Evolutionary conservation across 2,888 invertebrate species (phyloP), one percentile per base, ranked within the genome.

Genomic region (Polyploca ridens): DNA sequence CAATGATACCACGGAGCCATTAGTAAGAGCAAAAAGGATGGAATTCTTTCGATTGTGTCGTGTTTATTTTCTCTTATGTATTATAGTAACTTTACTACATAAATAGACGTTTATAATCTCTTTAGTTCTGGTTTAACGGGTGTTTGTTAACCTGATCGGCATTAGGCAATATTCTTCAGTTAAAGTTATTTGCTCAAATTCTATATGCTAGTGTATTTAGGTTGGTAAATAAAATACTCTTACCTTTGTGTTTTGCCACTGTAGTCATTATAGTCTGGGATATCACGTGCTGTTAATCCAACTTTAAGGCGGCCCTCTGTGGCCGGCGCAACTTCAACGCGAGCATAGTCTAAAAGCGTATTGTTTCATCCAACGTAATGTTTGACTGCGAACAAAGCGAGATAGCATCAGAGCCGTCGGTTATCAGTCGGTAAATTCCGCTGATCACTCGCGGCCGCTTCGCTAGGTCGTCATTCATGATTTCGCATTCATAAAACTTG

Each of bases 1-100:
- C 87, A 86, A 81, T 88, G 89, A 90, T 90, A 91, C 84, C 84
- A 81, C 76, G 78, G 83, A 82, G 78, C 84, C 86, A 90, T 91
- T 90, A 90, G 86, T 81, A 82, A 78, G 79, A 86, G 84, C 86
- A 88, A 88, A 89, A 88, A 89, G 85, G 82, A 85, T 81, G 81
- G 82, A 84, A 86, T 89, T 89, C 84, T 86, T 87, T 79, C 78
- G 79, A 85, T 87, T 86, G 81, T 84, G 73, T 79, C 79, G 64
- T 75, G 66, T 78, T 81, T 77, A 79, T 82, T 83, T 84, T 82
- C 74, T 79, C 64, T 77, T 74, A 66, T 69, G 61, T 64, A 38
- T 58, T 57, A 64, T 66, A 62, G 62, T 63, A 64, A 46, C 62
- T 75, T 70, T 74, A 68, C 70, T 69, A 72, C 66, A 70, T 75